Percentiles rank a stretch among this genome's conserved stretches.
These are phyloP conservation scores for Machaerirhynchus nigripectus DNA, from an alignment of 2,113 vertebrate genomes.

Conservation along the genomic window DNA sequence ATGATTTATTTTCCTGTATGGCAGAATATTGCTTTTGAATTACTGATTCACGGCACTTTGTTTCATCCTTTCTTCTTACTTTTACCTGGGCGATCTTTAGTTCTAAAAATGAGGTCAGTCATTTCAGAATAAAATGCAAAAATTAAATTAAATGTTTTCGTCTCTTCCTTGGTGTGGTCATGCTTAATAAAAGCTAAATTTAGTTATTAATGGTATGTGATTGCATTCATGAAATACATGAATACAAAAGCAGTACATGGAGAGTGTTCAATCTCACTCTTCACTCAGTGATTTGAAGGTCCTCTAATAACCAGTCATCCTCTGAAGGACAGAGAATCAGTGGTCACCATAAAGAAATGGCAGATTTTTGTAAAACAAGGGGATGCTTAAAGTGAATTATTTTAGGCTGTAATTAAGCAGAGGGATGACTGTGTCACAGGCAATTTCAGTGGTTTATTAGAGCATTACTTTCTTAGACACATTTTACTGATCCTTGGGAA, in stretches of 20 bases:
- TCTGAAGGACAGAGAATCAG: background rate
- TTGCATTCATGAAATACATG: background rate
- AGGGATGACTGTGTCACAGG: background rate
- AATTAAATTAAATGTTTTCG: background rate
- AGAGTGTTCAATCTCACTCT: background rate
- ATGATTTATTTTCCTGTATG: background rate
- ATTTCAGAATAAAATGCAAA: slow-evolving; percentile 32
- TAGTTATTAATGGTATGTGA: background rate
- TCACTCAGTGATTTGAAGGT: background rate
- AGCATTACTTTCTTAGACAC: background rate
- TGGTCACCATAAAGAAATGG: background rate
- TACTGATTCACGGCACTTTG: background rate
- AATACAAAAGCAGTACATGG: background rate
- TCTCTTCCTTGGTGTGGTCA: background rate
- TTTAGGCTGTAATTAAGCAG: background rate
- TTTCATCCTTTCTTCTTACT: background rate
- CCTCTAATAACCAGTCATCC: background rate
- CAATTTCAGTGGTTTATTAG: background rate
- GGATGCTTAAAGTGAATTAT: background rate
- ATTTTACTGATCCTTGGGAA: background rate
- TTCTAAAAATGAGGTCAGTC: background rate
- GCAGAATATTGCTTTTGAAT: background rate
- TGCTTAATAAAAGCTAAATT: slow-evolving; percentile 13
- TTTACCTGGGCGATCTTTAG: background rate
- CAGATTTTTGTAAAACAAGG: background rate